phyloP scores from a whole-genome alignment of 1,140 invertebrate genomes.

The Atta colombica region DNA sequence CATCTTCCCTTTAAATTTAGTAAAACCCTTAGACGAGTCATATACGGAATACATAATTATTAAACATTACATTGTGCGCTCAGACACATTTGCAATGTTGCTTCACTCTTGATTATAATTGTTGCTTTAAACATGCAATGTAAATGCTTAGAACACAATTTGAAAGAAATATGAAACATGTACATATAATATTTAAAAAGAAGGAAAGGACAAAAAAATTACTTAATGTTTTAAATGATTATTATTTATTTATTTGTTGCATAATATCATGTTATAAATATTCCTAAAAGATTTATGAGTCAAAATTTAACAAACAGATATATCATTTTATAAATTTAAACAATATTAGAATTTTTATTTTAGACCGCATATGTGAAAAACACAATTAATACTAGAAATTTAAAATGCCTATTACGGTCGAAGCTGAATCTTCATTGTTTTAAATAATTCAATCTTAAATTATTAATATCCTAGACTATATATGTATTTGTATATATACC shows the following conservation, averaged over 20 bases:
- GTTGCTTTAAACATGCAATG: neutral
- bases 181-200: neutral
- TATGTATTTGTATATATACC: too few relatives aligned
- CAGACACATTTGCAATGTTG: neutral
- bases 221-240: neutral
- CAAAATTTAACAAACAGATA: neutral
- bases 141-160: neutral
- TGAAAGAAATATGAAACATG: neutral
- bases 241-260: neutral
- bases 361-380: too few relatives aligned
- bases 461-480: too few relatives aligned
- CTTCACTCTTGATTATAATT: neutral
- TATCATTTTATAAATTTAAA: too few relatives aligned
- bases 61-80: neutral
- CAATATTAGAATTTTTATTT: too few relatives aligned
- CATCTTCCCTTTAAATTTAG: neutral
- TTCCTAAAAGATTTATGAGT: neutral
- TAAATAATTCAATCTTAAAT: too few relatives aligned
- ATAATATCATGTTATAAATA: neutral
- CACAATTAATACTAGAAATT: too few relatives aligned
- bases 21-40: neutral
- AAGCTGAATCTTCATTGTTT: too few relatives aligned
- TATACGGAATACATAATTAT: neutral
- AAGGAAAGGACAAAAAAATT: neutral
- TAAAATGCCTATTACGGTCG: too few relatives aligned